A percentile compares a stretch with the other conserved stretches of the same genome.
Conservation (phyloP, 2,113 vertebrate genomes). For the Podocnemis expansa region DNA sequence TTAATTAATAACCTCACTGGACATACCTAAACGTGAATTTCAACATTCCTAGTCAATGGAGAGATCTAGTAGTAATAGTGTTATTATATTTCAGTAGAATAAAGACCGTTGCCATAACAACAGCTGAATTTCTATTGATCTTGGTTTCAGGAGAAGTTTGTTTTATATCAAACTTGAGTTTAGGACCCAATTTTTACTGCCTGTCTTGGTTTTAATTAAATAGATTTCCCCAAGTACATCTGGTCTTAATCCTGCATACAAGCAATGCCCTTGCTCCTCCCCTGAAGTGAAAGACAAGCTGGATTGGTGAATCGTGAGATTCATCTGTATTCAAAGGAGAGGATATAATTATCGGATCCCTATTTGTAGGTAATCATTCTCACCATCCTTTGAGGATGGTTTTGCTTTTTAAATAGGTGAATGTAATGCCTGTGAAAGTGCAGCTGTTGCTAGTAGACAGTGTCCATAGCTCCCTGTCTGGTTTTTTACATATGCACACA, state of each 20-base stretch:
- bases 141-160: neutral
- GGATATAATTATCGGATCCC: neutral
- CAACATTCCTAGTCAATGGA: neutral
- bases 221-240: neutral
- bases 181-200: neutral
- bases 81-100: neutral
- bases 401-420: neutral
- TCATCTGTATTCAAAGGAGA: neutral
- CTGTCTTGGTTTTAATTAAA: neutral
- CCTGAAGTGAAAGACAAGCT: neutral
- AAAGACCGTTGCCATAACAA: neutral
- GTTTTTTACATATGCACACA: neutral
- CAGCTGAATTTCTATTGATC: fast-evolving
- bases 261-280: neutral
- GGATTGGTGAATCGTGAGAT: neutral
- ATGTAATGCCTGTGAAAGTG: neutral
- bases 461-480: neutral
- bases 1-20: neutral
- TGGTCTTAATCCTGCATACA: neutral
- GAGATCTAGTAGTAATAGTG: neutral
- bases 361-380: fast-evolving
- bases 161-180: neutral
- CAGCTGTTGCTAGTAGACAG: neutral
- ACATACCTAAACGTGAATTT: neutral
- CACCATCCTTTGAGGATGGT: neutral